Evolutionary conservation across 2,113 vertebrate species (phyloP), one percentile per base, ranked within the genome.

Genomic region (Apus apus): DNA sequence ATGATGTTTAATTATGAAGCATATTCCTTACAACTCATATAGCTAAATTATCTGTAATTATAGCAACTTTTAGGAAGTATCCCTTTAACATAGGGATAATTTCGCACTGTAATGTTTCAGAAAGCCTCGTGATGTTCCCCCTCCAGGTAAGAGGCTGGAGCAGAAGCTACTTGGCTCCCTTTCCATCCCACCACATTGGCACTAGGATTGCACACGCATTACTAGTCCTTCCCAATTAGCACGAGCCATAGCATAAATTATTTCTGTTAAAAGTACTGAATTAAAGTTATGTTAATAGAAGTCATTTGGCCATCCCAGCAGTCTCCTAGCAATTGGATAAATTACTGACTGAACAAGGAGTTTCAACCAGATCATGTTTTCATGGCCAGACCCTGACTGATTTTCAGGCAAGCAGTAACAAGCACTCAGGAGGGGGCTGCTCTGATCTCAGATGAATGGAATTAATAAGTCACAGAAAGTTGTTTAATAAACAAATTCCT

Each of bases 231-330:
- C 38, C 29, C 79, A 58, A 65, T 78, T 38, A 68, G 40, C 38
- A 51, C 17, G 88, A 77, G 4, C 71, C 2, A 8, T 71, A 88
- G 73, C 45, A 61, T 77, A 64, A 88, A 53, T 90, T 83, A 78
- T 71, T 88, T 89, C 56, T 84, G 34, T 74, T 88, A 38, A 74
- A 96, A 95, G 83, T 32, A 71, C 29, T 71, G 65, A 94, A 95
- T 84, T 71, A 81, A 94, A 95, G 68, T 88, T 88, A 71, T 84
- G 56, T 83, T 97, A 93, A 95, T 81, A 92, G 84, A 89, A 96
- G 48, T 36, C 48, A 72, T 89, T 96, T 87, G 86, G 70, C 57
- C 83, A 89, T 45, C 45, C 66, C 68, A 95, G 45, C 48, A 91
- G 48, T 75, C 48, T 93, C 91, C 48, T 89, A 89, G 72, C 57